Evolutionary conservation across 2,797 vertebrate species (phyloP), one percentile per base, ranked within the genome.

Genomic region (Glossophaga mutica): DNA sequence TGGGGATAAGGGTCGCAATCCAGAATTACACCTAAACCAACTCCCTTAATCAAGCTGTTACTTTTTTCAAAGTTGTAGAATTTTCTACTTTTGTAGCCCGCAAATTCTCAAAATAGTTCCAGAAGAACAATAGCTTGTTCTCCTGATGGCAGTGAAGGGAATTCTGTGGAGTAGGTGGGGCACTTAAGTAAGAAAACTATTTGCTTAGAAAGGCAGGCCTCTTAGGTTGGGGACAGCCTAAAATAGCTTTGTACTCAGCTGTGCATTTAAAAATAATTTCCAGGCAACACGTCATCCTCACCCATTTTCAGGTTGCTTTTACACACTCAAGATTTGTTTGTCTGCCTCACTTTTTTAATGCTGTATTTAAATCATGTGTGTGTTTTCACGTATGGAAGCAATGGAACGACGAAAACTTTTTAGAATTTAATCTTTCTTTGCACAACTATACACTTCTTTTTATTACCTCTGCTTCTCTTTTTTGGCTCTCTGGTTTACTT

Each of bases 141-240:
- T 95, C 34, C 52, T 65, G 42, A 88, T 50, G 86, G 73, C 48
- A 79, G 39, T 67, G 79, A 55, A 95, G 88, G 79, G 85, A 94
- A 94, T 95, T 86, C 29, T 50, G 73, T 37, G 21, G 62, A 92
- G 34, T 62, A 92, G 90, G 82, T 34, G 29, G 65, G 78, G 37
- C 48, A 55, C 46, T 95, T 95, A 92, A 2, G 2, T 57, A 96
- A 95, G 88, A 95, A 94, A 94, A 48, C 39, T 2, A 93, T 73
- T 95, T 93, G 87, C 50, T 86, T 77, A 94, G 67, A 65, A 91
- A 96, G 67, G 71, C n/a, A 85, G 67, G 50, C 10, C 42, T 77
- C 81, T 70, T 14, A 84, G 74, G 42, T 59, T 65, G 26, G 12
- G 26, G 26, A 52, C 18, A 39, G 71, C 26, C 39, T 87, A 70